A percentile compares a stretch with the other conserved stretches of the same genome.
These are phyloP conservation scores for Diadema setosum DNA, from an alignment of 35 echinoderm and acorn worm species.

Conservation along the genomic window DNA sequence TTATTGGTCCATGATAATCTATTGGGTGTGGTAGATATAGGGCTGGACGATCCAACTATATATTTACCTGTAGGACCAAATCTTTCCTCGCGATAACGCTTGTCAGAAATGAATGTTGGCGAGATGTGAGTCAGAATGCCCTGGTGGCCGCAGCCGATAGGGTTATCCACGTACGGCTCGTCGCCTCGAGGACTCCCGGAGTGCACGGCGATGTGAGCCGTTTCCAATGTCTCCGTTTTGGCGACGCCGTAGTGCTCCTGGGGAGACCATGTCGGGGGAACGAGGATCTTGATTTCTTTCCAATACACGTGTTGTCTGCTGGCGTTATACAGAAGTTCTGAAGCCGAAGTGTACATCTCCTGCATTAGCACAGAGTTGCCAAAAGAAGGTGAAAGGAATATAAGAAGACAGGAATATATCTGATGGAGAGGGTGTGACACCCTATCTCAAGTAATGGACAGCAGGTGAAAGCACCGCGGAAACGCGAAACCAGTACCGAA, in stretches of 20 bases:
- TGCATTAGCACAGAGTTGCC: no score
- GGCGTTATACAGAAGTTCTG: not conserved
- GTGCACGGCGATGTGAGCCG: not conserved
- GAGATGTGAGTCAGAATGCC: conserved; percentile 10
- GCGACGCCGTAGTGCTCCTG: not conserved
- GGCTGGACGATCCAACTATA: no score
- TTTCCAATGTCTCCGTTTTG: not conserved
- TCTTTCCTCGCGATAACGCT: not conserved
- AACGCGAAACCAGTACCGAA: no score
- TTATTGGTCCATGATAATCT: no score
- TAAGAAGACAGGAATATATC: no score
- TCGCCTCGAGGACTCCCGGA: no score
- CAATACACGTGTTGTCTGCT: not conserved
- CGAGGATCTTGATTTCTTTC: not conserved
- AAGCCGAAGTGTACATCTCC: not conserved
- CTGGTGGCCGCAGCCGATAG: not conserved
- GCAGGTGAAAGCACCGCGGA: no score
- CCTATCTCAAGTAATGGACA: no score
- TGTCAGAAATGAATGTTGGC: not conserved
- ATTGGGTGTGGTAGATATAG: no score
- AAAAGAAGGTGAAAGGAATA: no score
- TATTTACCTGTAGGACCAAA: conserved; percentile 2
- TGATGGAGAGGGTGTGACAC: no score
- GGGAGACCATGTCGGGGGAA: not conserved
- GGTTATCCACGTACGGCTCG: not conserved